These are phyloP conservation scores for Stegostoma tigrinum DNA, from an alignment of 2,113 vertebrate genomes.

Conservation along the genomic window DNA sequence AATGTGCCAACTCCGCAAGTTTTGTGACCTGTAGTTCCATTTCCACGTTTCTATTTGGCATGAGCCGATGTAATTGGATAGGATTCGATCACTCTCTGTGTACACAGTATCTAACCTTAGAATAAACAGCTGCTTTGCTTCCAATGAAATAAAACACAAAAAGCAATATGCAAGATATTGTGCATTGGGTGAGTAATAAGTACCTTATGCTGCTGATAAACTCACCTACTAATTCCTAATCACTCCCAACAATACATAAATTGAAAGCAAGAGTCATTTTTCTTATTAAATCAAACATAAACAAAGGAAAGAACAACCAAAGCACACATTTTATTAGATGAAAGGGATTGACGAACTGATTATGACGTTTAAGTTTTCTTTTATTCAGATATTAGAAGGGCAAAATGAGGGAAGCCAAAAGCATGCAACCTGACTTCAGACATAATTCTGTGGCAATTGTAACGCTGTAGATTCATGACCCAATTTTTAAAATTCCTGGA, in stretches of 20 bases:
- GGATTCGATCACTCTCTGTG: not conserved
- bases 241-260: not conserved
- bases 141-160: not conserved
- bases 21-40: not conserved
- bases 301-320: not conserved
- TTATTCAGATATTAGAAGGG: too few species aligned
- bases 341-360: not conserved
- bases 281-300: not conserved
- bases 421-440: not conserved
- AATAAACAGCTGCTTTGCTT: not conserved
- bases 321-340: not conserved
- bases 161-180: not conserved
- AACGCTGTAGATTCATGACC: not conserved
- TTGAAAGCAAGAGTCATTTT: not conserved
- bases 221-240: not conserved
- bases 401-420: not conserved
- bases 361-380: not conserved
- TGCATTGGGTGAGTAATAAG: not conserved
- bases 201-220: not conserved
- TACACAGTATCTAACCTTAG: not conserved
- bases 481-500: not conserved
- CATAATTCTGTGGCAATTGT: not conserved
- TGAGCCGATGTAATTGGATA: not conserved
- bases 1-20: too few species aligned
- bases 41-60: not conserved